A percentile compares a stretch with the other conserved stretches of the same genome.
phyloP scores from a whole-genome alignment of 2,888 invertebrate genomes.

The Lissonota sp. region DNA sequence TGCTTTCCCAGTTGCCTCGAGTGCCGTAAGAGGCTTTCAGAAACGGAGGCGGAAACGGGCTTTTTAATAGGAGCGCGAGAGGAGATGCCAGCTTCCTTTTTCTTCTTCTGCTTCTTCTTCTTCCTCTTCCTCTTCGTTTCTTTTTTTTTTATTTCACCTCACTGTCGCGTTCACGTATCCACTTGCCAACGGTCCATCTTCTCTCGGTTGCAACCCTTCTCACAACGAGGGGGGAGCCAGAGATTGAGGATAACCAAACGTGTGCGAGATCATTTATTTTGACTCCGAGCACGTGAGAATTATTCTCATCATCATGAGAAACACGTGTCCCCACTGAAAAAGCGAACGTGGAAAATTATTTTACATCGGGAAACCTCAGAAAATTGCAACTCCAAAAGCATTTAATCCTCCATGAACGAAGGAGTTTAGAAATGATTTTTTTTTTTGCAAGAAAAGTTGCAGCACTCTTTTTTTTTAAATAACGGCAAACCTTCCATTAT shows the following conservation, averaged over 20 bases:
- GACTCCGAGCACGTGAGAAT: slow-evolving; percentile 42
- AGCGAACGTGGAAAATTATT: neutral
- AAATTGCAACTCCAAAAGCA: neutral
- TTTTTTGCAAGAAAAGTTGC: neutral
- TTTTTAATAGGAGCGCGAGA: slow-evolving; percentile 83
- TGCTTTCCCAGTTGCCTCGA: slow-evolving; percentile 84
- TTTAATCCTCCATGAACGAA: neutral
- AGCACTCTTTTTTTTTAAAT: neutral
- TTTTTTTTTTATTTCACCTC: slow-evolving; percentile 39
- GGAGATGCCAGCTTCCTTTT: slow-evolving; percentile 74
- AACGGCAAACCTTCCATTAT: neutral
- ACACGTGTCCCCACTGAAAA: too few species aligned
- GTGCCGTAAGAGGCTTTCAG: slow-evolving; percentile 84
- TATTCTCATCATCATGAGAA: neutral
- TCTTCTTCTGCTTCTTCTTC: slow-evolving; percentile 57
- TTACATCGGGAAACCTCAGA: neutral
- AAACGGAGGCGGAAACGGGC: slow-evolving; percentile 84
- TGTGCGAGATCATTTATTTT: slow-evolving; percentile 54
- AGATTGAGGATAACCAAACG: slow-evolving; percentile 12
- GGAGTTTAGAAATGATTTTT: neutral
- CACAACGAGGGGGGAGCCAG: neutral
- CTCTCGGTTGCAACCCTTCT: slow-evolving; percentile 44
- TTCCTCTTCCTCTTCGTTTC: slow-evolving; percentile 31
- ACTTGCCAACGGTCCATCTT: slow-evolving; percentile 27
- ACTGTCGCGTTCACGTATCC: slow-evolving; percentile 17